phyloP scores from a whole-genome alignment of 2,888 invertebrate genomes.

The Leucania comma region DNA sequence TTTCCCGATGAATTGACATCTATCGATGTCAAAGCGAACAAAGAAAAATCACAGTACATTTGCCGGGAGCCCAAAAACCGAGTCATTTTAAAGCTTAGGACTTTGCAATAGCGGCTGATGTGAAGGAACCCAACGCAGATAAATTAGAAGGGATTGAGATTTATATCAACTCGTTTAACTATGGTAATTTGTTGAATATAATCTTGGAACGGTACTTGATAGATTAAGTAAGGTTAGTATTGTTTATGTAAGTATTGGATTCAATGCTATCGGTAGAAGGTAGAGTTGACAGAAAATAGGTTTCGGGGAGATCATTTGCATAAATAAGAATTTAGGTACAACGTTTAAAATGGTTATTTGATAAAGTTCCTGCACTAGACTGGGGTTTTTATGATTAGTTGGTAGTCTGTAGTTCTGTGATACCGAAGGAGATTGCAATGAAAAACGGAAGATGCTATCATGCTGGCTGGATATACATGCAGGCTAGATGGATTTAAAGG shows the following conservation, averaged over 20 bases:
- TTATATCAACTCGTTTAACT: constrained; percentile 51
- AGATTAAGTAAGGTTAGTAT: constrained; percentile 35
- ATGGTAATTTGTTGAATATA: constrained; percentile 52
- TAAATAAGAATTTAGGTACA: not conserved
- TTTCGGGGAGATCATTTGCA: not conserved
- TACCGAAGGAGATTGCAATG: too few species aligned
- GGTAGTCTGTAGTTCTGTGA: not conserved
- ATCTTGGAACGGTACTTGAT: constrained; percentile 42
- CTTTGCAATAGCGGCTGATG: constrained; percentile 50
- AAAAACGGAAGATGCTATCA: too few species aligned
- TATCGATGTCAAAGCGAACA: constrained; percentile 79
- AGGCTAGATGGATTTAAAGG: too few species aligned
- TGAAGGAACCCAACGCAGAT: constrained; percentile 48
- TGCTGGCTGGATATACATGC: too few species aligned
- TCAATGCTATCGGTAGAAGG: constrained; percentile 5
- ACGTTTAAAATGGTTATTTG: not conserved
- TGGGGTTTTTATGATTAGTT: not conserved
- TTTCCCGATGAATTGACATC: constrained; percentile 82
- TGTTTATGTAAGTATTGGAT: constrained; percentile 9
- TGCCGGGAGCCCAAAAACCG: constrained; percentile 65
- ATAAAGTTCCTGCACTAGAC: not conserved
- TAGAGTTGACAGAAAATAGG: constrained; percentile 8
- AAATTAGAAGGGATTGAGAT: constrained; percentile 58
- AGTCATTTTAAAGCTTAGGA: constrained; percentile 68
- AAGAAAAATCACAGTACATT: constrained; percentile 77